Evolutionary conservation across 2,113 vertebrate species (phyloP), one percentile per base, ranked within the genome.

Genomic region (Vicugna pacos): DNA sequence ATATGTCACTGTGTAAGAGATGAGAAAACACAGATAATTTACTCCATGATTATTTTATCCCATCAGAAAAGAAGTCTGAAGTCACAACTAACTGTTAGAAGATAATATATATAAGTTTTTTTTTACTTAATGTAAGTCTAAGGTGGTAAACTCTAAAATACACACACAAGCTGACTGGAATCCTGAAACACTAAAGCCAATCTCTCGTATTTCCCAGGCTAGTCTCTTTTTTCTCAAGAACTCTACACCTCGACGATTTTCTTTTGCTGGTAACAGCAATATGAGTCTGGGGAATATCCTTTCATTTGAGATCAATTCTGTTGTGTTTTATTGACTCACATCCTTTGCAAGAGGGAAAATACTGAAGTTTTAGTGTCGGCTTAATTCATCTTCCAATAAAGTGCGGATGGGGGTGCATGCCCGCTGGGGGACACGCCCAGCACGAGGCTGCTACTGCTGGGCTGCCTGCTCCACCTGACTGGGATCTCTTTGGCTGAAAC

Each of bases 361-460:
- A 17, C 26, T 67, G 54, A 35, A 13, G 19, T 14, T 8, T 62
- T 22, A 7, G 6, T 42, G 32, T 9, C 77, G 30, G 28, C 35
- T 58, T 79, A 35, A 83, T 72, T 79, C 30, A 46, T 24, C 24
- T 73, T 83, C 17, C 5, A 46, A 65, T 81, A 77, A 67, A 95
- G 28, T 48, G 22, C 9, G 9, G 48, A 38, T 65, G 4, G 13
- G 38, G 16, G 35, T 2, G 58, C 4, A 14, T 16, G 7, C 12
- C 6, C 11, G 0, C 48, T 64, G 62, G 12, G 42, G 15, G 1
- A 80, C 38, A 69, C 6, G 14, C 6, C 7, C 10, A 2, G 0
- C 11, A 17, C 5, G 26, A 48, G 64, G 17, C 38, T 35, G 62
- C 11, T 20, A 2, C 16, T 35, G 46, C 5, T 9, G 3, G 2